Evolutionary conservation across 2,113 vertebrate species (phyloP), one percentile per base, ranked within the genome.

Genomic region (Pholis gunnellus): DNA sequence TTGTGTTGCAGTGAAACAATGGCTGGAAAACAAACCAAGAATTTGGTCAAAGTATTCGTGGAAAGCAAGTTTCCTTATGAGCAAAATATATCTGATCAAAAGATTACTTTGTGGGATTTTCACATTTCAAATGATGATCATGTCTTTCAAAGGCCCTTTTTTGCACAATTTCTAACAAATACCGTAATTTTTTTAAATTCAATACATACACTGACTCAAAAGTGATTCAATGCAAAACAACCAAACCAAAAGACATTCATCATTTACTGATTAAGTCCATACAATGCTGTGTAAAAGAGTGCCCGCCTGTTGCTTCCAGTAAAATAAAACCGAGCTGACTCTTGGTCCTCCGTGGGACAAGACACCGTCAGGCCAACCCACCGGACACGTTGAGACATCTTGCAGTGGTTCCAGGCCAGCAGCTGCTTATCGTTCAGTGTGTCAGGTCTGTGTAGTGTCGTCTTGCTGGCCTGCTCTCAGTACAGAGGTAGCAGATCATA

Each of bases 401-500:
- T 27, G 40, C 31, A 1, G 25, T 7, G 40, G 5, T 38, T 38
- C 29, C 54, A 66, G 22, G 64, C 22, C 20, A 13, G 64, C 63
- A 42, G 70, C 79, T 75, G 65, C 25, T 82, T 25, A 46, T 0
- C 0, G 6, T 5, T 89, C 54, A 76, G 63, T 25, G 69, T 56
- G 60, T 85, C 78, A 52, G 46, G 46, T 85, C 87, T 76, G 65
- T 70, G 10, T 83, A 36, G 27, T 20, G 71, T 70, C 61, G 61
- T 38, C 68, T 5, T 9, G 52, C 17, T 2, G 75, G 79, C 34
- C 52, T 73, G 27, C 57, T 83, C 79, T 95, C 93, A 0, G 82
- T 87, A 17, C 90, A 92, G 50, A 89, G 72, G 75, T 76, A 93
- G 80, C 95, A 96, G 54, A 94, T 81, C 84, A 86, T 90, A 50